Conservation (phyloP, 2,113 vertebrate species). For the Perca schrenkii region DNA sequence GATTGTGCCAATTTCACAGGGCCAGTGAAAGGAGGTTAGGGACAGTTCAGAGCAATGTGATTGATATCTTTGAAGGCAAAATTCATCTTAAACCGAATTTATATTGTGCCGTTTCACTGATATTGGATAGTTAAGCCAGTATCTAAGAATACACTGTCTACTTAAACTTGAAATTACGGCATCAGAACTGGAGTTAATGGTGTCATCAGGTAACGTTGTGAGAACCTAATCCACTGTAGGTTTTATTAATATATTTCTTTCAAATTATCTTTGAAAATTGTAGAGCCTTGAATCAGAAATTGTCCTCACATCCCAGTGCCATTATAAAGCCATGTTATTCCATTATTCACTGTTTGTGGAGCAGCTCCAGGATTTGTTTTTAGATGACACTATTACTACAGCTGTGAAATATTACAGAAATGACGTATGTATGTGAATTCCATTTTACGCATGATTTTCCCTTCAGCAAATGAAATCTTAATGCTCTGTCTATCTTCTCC, state of each 20-base stretch:
- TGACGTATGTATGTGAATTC: conserved; percentile 36
- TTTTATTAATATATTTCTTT: not conserved
- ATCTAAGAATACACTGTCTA: not conserved
- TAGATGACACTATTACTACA: conserved; percentile 29
- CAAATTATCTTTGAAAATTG: not conserved
- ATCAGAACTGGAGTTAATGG: conserved; percentile 1
- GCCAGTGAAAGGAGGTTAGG: conserved; percentile 48
- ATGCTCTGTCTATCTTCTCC: conserved; percentile 45
- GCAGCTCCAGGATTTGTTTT: conserved; percentile 42
- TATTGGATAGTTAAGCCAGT: not conserved
- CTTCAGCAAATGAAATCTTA: conserved; percentile 20
- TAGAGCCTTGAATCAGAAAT: conserved; percentile 9
- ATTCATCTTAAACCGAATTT: conserved; percentile 30
- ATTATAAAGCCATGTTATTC: conserved; percentile 23
- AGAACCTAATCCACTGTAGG: not conserved
- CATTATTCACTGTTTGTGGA: conserved; percentile 38
- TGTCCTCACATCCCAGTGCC: conserved; percentile 14
- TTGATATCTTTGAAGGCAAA: conserved; percentile 57
- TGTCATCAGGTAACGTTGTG: not conserved
- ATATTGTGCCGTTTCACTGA: not conserved
- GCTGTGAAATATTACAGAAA: conserved; percentile 40
- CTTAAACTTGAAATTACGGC: not conserved
- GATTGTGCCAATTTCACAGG: conserved; percentile 58
- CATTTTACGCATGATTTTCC: conserved; percentile 43
- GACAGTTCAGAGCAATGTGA: conserved; percentile 42